phyloP scores from a whole-genome alignment of 2,888 invertebrate species.

The Lobophora halterata region DNA sequence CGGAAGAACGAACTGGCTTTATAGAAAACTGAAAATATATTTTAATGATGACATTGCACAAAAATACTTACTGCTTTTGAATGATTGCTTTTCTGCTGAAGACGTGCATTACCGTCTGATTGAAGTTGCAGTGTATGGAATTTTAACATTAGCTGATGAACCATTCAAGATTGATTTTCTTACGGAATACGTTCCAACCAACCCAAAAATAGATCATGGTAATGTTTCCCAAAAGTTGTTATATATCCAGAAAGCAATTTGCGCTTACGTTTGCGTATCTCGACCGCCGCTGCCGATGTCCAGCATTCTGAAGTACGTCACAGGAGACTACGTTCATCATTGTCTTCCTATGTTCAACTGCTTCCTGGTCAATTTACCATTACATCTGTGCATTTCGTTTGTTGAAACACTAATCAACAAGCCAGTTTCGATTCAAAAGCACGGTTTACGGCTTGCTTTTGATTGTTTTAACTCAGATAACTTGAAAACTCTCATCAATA shows the following conservation, averaged over 20 bases:
- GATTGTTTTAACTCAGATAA: conserved; percentile 41
- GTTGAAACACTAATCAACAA: conserved; percentile 42
- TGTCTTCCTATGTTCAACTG: conserved; percentile 48
- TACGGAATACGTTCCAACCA: conserved; percentile 41
- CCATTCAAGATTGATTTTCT: conserved; percentile 39
- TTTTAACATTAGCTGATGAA: conserved; percentile 44
- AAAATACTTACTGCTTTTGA: conserved; percentile 18
- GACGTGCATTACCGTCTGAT: conserved; percentile 13
- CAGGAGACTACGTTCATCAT: conserved; percentile 50
- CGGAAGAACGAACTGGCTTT: conserved; percentile 17
- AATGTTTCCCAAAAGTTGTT: conserved; percentile 35
- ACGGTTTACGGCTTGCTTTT: conserved; percentile 53
- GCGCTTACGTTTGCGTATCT: conserved; percentile 42
- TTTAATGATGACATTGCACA: conserved; percentile 15
- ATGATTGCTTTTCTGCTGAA: conserved; percentile 12
- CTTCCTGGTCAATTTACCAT: conserved; percentile 45
- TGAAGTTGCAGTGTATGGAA: conserved; percentile 37
- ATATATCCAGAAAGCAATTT: conserved; percentile 47
- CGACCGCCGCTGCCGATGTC: conserved; percentile 49
- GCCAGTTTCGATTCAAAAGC: conserved; percentile 54
- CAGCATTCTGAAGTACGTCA: conserved; percentile 39
- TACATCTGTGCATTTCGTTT: conserved; percentile 38
- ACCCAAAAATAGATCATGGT: conserved; percentile 42
- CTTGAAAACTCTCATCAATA: conserved; percentile 36
- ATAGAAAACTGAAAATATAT: conserved; percentile 16